Base-by-base conservation (phyloP, 2,888 invertebrate genomes). In the Eristalis pertinax region DNA sequence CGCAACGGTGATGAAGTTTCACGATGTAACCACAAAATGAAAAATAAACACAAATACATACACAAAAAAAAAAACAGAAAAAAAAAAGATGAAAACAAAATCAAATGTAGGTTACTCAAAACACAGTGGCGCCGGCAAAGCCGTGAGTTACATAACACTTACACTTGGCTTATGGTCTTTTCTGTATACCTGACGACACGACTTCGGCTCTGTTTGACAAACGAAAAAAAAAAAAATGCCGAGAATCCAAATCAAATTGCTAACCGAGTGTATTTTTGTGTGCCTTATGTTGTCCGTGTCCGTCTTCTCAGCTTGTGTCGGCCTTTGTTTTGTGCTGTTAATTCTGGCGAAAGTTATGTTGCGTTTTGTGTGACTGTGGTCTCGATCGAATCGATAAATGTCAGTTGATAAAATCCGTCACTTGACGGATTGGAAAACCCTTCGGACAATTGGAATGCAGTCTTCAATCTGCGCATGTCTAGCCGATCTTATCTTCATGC, bases 71-170 rank as follows among this genome's bases (percentile, higher is more conserved):
- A 32, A n/a, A n/a, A n/a, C n/a, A n/a, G n/a, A n/a, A 24, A 2
- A 63, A 32, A 4, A 32, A 67, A 24, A 67, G 41, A 67, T 32
- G 19, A 67, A 67, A 67, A 67, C 19, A 11, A 19, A 38, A 13
- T 67, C 43, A 67, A 67, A 67, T 67, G 67, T 67, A 67, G 50
- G 67, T 67, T 67, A 67, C 41, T 24, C 22, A 50, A 19, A 43
- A 26, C 65, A 38, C 13, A 41, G 67, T 67, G 41, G 67, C 29
- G 67, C 43, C 50, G 43, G 67, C 26, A 67, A 67, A 67, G 24
- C 41, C 41, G 15, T 29, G 15, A 13, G 67, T 67, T 67, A n/a
- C 26, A 67, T 43, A 65, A 65, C 35, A 22, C 19, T 65, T 65
- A 50, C 13, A 38, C 38, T 65, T 41, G 19, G 65, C 32, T 32